Evolutionary conservation across 2,113 vertebrate species (phyloP).

Genomic region (Actenoides lindsayi): DNA sequence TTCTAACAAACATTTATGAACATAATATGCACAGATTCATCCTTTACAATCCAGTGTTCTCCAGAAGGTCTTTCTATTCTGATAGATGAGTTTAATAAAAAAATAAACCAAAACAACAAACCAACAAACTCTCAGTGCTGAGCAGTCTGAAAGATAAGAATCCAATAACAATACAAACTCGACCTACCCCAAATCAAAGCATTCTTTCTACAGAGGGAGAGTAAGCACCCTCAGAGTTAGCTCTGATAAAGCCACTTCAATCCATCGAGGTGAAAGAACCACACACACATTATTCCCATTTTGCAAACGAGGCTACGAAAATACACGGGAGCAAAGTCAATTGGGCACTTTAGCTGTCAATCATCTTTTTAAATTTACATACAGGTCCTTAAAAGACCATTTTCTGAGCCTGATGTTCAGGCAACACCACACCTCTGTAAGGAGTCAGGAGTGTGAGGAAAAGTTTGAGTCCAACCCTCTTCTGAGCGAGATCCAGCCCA

Average conservation of each 20-base stretch:
- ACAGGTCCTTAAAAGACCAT: neutral
- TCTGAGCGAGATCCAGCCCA: accelerated
- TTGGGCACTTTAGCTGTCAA: neutral
- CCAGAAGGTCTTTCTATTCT: neutral
- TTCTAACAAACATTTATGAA: conserved; percentile 63
- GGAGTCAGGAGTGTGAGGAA: neutral
- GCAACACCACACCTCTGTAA: neutral
- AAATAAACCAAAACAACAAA: neutral
- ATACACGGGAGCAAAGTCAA: neutral
- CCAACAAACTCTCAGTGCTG: neutral
- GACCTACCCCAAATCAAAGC: neutral
- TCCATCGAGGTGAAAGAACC: neutral
- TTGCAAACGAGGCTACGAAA: neutral
- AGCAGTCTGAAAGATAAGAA: neutral
- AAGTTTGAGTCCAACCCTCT: neutral
- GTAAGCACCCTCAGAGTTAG: neutral
- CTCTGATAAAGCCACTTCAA: neutral
- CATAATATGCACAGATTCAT: neutral
- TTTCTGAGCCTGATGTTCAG: neutral
- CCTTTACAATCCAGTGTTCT: neutral
- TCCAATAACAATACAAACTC: neutral
- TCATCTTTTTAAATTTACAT: neutral
- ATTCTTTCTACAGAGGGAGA: neutral
- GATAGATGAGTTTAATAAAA: conserved; percentile 67
- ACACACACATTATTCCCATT: neutral